Base-by-base conservation (phyloP, 2,797 vertebrate species). In the Alfaro cultratus region DNA sequence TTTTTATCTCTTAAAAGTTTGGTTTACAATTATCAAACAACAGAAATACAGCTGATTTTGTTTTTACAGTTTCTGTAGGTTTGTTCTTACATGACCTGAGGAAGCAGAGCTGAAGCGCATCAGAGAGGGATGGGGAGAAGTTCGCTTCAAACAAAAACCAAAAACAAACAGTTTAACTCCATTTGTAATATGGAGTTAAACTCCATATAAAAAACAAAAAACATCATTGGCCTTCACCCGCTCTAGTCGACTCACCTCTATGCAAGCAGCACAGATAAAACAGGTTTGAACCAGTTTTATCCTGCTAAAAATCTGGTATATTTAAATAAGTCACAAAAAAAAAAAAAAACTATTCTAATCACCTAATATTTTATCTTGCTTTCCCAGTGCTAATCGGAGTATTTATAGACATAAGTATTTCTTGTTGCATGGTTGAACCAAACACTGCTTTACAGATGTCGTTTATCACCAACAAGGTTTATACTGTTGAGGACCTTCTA, bases 391-490 rank as follows among this genome's bases (percentile, higher is more conserved):
- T 43, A 45, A n/a, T 13, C 26, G 3, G 12, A 70, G 39, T 26
- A 26, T 70, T 26, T 15, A 15, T 45, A 13, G 5, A 71, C 26
- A n/a, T 70, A 13, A 41, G 21, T 68, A 6, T 41, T 45, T 26
- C 11, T 45, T 26, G 41, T n/a, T 70, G 23, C 11, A 15, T 43
- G 39, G 36, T 45, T 16, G 10, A 15, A 29, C 68, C 11, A 45
- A 8, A 15, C 13, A 15, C 23, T 16, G 2, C 12, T 16, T 71
- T 18, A 36, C 16, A 72, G 4, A 51, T 47, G 47, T 0, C 78
- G 18, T 51, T 75, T 73, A 76, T 45, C 21, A 71, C 39, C 36
- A 23, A 34, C 43, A 60, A 57, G 73, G 47, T 72, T 67, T 31
- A 76, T n/a, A 1, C 23, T n/a, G 41, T 31, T 45, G 4, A 26